phyloP scores from a whole-genome alignment of 53 echinoderm and acorn worm genomes.

The Pentamera pediparva region DNA sequence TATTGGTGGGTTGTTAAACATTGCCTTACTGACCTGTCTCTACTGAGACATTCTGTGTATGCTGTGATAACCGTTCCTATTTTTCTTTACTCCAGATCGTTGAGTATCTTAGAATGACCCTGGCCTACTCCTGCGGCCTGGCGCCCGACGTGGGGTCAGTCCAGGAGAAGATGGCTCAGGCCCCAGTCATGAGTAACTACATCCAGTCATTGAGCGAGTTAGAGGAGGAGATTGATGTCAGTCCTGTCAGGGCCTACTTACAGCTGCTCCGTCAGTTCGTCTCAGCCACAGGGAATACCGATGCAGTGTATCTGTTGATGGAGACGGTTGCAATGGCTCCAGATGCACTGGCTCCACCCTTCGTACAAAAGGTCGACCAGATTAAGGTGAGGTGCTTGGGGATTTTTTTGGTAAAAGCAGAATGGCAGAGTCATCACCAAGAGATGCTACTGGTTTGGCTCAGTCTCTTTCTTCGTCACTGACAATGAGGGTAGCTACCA shows the following conservation, averaged over 20 bases:
- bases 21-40: too few relatives aligned
- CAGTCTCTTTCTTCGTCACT: too few relatives aligned
- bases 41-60: too few relatives aligned
- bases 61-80: too few relatives aligned
- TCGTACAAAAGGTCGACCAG: slow-evolving; percentile 51
- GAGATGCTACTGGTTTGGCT: too few relatives aligned
- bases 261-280: slow-evolving; percentile 55
- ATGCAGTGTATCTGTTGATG: slow-evolving; percentile 48
- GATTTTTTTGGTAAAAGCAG: too few relatives aligned
- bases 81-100: slow-evolving; percentile 27
- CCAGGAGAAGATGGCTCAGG: slow-evolving; percentile 48
- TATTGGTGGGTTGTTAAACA: too few relatives aligned
- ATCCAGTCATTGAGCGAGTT: slow-evolving; percentile 32
- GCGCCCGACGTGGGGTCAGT: slow-evolving; percentile 42
- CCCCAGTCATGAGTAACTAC: slow-evolving; percentile 44
- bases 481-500: too few relatives aligned
- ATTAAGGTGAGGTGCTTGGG: slow-evolving; percentile 43
- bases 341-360: slow-evolving; percentile 52
- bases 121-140: slow-evolving; percentile 57
- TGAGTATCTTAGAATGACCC: slow-evolving; percentile 51
- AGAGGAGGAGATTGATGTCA: slow-evolving; percentile 26
- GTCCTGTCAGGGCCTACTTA: slow-evolving; percentile 44
- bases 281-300: slow-evolving; percentile 53
- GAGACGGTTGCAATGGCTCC: slow-evolving; percentile 61
- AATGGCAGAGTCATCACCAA: too few relatives aligned